Evolutionary conservation across 2,797 vertebrate species (phyloP).

Genomic region (Xiphophorus birchmanni): DNA sequence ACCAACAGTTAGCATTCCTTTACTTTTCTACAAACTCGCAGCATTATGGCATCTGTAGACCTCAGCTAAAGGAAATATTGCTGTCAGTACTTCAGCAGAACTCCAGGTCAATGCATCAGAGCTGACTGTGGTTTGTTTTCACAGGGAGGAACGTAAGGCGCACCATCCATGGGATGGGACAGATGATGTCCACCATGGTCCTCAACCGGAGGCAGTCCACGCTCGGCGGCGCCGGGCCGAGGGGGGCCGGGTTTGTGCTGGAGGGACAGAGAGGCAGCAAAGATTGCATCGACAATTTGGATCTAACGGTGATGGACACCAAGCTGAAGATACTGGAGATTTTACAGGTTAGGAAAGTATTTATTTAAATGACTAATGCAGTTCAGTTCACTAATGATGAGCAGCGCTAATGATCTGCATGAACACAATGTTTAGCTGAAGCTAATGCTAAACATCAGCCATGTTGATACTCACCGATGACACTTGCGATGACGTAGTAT

Average conservation of each 20-base stretch:
- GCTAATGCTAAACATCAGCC: no score
- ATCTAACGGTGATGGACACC: slow-evolving; percentile 97
- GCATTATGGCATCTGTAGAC: background rate
- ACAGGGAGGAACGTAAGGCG: slow-evolving; percentile 92
- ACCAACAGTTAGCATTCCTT: background rate
- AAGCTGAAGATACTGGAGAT: slow-evolving; percentile 98
- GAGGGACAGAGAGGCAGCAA: slow-evolving; percentile 86
- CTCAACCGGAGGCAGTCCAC: slow-evolving; percentile 93
- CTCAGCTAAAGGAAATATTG: no score
- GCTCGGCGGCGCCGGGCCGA: slow-evolving; percentile 79
- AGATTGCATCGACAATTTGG: slow-evolving; percentile 88
- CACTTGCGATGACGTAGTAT: no score
- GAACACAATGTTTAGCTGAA: no score
- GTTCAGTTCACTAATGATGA: background rate
- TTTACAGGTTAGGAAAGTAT: slow-evolving; percentile 83
- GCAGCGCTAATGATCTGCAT: no score
- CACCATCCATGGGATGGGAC: slow-evolving; percentile 96
- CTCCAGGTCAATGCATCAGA: background rate
- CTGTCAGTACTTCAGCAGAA: background rate
- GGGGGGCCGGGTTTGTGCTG: slow-evolving; percentile 54
- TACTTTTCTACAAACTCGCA: background rate
- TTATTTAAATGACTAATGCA: background rate
- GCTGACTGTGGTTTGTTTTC: background rate
- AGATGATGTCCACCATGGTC: slow-evolving; percentile 99
- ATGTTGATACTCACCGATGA: no score